Conservation (phyloP, 2,113 vertebrate species). For the Tenrec ecaudatus region DNA sequence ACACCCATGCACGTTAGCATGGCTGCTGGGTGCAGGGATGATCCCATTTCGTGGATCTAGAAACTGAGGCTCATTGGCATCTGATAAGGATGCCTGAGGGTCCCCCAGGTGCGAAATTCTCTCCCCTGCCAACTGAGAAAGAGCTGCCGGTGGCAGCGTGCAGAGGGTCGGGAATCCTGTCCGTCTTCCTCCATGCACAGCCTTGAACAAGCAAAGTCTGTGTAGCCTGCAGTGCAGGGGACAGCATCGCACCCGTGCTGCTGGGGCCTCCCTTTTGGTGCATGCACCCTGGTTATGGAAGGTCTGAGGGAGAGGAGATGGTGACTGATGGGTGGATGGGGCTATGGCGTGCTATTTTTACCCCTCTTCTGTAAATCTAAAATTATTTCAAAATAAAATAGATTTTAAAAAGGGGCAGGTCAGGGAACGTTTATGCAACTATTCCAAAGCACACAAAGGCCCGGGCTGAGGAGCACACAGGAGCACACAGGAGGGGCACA, state of each 20-base stretch:
- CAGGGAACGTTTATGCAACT: neutral
- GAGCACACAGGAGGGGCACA: neutral
- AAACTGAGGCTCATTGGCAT: neutral
- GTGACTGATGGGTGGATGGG: rapidly evolving
- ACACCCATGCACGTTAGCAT: no score
- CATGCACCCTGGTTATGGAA: neutral
- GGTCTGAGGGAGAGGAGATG: neutral
- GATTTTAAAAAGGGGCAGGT: neutral
- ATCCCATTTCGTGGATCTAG: neutral
- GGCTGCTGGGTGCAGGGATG: neutral
- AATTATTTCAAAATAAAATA: neutral
- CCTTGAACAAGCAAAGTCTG: no score
- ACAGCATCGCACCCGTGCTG: no score
- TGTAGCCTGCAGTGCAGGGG: no score
- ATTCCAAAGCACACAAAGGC: neutral
- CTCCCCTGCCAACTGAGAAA: no score
- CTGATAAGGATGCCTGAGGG: rapidly evolving
- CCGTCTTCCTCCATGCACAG: no score
- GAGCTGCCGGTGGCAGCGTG: no score
- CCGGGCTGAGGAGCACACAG: neutral
- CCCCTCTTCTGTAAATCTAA: neutral
- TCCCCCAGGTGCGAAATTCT: neutral
- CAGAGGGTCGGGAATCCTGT: no score
- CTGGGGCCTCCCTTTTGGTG: no score
- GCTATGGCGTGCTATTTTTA: neutral